Evolutionary conservation across 2,113 vertebrate species (phyloP).

Genomic region (Gasterosteus nipponicus): DNA sequence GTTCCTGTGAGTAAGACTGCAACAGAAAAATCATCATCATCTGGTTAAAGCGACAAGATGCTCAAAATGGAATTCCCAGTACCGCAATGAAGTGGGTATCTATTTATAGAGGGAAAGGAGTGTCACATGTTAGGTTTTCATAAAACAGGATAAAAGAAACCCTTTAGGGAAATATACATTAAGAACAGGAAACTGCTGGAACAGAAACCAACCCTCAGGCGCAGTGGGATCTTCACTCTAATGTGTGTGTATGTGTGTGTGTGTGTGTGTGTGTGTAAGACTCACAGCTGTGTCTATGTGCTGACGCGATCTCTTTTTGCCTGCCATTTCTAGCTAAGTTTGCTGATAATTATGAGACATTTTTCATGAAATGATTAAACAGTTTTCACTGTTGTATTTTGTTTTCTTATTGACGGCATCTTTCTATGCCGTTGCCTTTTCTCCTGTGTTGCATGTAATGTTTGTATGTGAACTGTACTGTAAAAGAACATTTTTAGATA

Average conservation of each 20-base stretch:
- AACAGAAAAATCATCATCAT: neutral
- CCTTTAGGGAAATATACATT: neutral
- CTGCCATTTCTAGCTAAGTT: conserved; percentile 25
- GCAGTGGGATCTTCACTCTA: neutral
- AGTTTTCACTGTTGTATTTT: conserved; percentile 36
- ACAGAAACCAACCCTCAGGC: conserved; percentile 10
- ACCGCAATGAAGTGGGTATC: neutral
- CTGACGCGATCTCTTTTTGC: conserved; percentile 32
- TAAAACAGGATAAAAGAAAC: neutral
- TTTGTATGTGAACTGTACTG: conserved; percentile 40
- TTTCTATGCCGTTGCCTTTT: conserved; percentile 53
- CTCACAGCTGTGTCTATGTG: conserved; percentile 4
- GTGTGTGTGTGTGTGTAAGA: neutral
- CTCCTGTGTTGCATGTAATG: conserved; percentile 59
- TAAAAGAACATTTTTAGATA: conserved; percentile 22
- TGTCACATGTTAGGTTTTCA: neutral
- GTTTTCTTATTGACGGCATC: conserved; percentile 30
- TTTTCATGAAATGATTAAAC: conserved; percentile 23
- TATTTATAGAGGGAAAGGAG: neutral
- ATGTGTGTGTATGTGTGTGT: conserved; percentile 1
- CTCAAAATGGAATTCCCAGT: neutral
- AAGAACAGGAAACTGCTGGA: conserved; percentile 11
- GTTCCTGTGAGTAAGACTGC: neutral
- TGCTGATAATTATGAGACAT: conserved; percentile 10
- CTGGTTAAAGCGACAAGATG: neutral